Percentiles rank a stretch among this genome's conserved stretches.
These are phyloP conservation scores for Aphelenchoides bicaudatus DNA, from an alignment of 2,888 invertebrate genomes.

Conservation along the genomic window DNA sequence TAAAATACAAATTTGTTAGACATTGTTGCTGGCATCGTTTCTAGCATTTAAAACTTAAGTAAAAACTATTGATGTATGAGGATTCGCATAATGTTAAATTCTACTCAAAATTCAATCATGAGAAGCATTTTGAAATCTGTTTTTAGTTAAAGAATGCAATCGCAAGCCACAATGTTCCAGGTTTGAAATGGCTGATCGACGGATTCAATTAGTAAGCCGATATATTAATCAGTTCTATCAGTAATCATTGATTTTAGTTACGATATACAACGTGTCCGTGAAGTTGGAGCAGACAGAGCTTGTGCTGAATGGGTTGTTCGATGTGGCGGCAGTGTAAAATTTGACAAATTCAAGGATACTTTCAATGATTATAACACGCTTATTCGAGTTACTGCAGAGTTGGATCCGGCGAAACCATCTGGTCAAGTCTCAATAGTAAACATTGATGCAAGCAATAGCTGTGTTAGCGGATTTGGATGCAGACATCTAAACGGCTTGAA, in stretches of 20 bases:
- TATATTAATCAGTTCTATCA: background rate
- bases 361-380: conserved; percentile 48
- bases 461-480: conserved; percentile 48
- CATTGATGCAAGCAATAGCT: conserved; percentile 39
- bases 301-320: conserved; percentile 92
- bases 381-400: conserved; percentile 43
- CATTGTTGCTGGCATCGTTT: no score
- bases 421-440: conserved; percentile 41
- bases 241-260: conserved; percentile 37
- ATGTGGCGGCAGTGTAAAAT: conserved; percentile 78
- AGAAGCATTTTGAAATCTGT: no score
- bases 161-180: conserved; percentile 47
- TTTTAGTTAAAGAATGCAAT: conserved; percentile 35
- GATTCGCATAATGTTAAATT: no score
- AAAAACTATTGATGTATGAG: no score
- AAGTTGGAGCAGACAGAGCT: conserved; percentile 78
- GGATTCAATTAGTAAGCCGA: conserved; percentile 45
- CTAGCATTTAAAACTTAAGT: no score
- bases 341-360: conserved; percentile 37
- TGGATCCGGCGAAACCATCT: conserved; percentile 39
- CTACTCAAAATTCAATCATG: no score
- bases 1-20: no score
- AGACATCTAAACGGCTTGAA: conserved; percentile 40
- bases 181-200: conserved; percentile 49
- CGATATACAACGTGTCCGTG: conserved; percentile 45